Conservation (phyloP, 30 jellyfish, hydroid and myxozoan species). For the Pelagia noctiluca region DNA sequence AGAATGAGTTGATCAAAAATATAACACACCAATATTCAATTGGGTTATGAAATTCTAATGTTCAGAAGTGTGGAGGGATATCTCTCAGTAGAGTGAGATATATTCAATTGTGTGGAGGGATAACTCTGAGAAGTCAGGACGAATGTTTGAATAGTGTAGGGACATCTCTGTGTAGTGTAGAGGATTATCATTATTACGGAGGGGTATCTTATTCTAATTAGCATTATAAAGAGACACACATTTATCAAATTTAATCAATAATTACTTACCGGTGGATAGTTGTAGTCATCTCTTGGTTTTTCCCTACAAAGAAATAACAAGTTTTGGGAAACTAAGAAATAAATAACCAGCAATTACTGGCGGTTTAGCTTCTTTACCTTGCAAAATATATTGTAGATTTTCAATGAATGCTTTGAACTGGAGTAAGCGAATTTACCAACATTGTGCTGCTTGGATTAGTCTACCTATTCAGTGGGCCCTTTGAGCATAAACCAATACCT, state of each 20-base stretch:
- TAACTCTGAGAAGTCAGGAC: neutral
- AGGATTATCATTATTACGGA: too few relatives aligned
- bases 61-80: neutral
- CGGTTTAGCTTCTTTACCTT: too few relatives aligned
- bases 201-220: too few relatives aligned
- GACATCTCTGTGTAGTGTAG: too few relatives aligned
- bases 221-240: neutral
- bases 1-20: neutral
- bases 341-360: too few relatives aligned
- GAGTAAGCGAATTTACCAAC: too few relatives aligned
- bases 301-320: conserved; percentile 62
- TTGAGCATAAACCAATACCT: too few relatives aligned
- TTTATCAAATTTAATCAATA: neutral
- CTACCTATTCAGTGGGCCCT: too few relatives aligned
- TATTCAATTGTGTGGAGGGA: neutral
- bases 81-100: neutral
- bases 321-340: neutral
- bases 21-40: neutral
- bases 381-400: too few relatives aligned
- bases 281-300: conserved; percentile 77
- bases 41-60: neutral
- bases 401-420: too few relatives aligned
- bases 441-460: too few relatives aligned
- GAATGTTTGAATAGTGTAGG: too few relatives aligned
- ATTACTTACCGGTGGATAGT: conserved; percentile 84